These are phyloP conservation scores for Liodrosophila aerea DNA, from an alignment of 2,888 invertebrate genomes.

Conservation along the genomic window DNA sequence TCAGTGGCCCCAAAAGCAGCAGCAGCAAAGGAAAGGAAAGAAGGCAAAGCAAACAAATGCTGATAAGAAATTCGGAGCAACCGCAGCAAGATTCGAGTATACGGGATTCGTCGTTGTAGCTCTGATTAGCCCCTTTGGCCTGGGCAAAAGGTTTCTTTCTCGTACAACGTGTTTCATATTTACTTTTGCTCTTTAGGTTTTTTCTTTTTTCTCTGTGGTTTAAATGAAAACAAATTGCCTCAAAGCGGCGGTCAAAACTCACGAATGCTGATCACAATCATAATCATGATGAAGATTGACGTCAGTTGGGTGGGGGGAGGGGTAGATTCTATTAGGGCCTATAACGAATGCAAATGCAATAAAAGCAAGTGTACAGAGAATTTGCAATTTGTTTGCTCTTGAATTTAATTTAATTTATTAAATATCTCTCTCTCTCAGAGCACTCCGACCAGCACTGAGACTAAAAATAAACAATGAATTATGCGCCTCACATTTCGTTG, in stretches of 20 bases:
- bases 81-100: slow-evolving; percentile 6
- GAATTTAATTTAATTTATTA: slow-evolving; percentile 67
- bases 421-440: slow-evolving; percentile 8
- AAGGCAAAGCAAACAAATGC: slow-evolving; percentile 46
- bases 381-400: slow-evolving; percentile 61
- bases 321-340: background rate
- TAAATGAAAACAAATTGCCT: slow-evolving; percentile 66
- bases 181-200: slow-evolving; percentile 1
- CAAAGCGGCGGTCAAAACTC: slow-evolving; percentile 47
- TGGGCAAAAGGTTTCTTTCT: slow-evolving; percentile 14
- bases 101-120: slow-evolving; percentile 3
- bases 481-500: slow-evolving; percentile 18
- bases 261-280: slow-evolving; percentile 43
- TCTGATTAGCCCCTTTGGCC: slow-evolving; percentile 50
- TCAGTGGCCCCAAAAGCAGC: background rate
- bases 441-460: no score
- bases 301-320: background rate
- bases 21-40: slow-evolving; percentile 12
- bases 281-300: slow-evolving; percentile 47
- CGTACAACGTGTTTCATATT: slow-evolving; percentile 30
- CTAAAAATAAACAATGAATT: slow-evolving; percentile 44
- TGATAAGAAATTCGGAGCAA: slow-evolving; percentile 41
- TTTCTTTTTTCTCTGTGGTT: slow-evolving; percentile 6
- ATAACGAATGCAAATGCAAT: slow-evolving; percentile 71
- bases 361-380: slow-evolving; percentile 33